Evolutionary conservation across 2,888 invertebrate species (phyloP).

Genomic region (Eucriotettix oculatus): DNA sequence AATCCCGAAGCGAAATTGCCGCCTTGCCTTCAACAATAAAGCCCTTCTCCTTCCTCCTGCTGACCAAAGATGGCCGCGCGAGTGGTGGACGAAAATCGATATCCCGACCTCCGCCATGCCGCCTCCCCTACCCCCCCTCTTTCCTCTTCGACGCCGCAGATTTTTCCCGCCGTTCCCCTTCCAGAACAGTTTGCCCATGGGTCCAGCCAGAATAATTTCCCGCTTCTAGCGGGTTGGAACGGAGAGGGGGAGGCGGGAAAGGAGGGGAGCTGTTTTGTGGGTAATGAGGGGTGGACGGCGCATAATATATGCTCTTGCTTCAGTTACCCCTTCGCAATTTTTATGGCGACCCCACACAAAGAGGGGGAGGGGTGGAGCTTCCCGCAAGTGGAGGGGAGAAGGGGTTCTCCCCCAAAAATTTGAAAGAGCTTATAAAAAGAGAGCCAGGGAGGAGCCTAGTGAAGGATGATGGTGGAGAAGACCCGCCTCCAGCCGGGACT

Average conservation of each 20-base stretch:
- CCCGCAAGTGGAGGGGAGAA: background rate
- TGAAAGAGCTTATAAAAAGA: background rate
- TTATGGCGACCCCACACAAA: background rate
- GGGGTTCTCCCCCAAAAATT: background rate
- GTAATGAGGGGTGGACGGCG: no score
- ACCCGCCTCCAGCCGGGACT: background rate
- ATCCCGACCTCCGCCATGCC: background rate
- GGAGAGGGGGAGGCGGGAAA: no score
- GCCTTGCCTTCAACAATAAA: background rate
- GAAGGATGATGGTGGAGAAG: background rate
- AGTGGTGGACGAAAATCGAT: background rate
- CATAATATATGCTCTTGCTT: no score
- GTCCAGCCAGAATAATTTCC: no score
- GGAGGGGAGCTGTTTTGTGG: no score
- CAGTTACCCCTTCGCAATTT: no score
- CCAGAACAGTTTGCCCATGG: background rate
- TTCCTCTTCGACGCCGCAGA: background rate
- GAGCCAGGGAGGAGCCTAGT: background rate
- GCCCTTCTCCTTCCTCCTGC: background rate
- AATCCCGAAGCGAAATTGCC: background rate
- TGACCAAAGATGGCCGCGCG: background rate
- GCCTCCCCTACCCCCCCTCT: background rate
- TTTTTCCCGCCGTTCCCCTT: background rate
- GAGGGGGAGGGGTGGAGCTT: background rate
- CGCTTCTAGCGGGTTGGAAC: no score